Percentiles rank a stretch among this genome's conserved stretches.
Evolutionary conservation across 1,140 invertebrate genomes (phyloP).

Genomic region (Kradibia gibbosae): DNA sequence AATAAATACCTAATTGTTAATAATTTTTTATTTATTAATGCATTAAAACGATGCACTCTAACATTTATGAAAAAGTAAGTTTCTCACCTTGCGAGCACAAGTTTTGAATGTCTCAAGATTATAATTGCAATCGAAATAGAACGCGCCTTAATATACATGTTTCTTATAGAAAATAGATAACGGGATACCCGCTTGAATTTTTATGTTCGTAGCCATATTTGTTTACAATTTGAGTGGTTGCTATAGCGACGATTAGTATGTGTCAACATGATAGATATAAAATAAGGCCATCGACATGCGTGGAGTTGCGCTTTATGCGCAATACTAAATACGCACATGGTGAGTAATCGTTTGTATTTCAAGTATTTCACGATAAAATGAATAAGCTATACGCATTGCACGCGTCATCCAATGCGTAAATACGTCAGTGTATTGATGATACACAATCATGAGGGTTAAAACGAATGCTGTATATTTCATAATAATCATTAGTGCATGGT

Average conservation of each 20-base stretch:
- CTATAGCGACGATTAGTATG: conserved; percentile 45
- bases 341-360: background rate
- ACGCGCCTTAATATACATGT: background rate
- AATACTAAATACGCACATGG: background rate
- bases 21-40: background rate
- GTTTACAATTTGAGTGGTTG: conserved; percentile 63
- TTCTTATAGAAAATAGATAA: conserved; percentile 14
- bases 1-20: conserved; percentile 2
- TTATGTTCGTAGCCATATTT: conserved; percentile 66
- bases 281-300: background rate
- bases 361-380: background rate
- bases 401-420: background rate
- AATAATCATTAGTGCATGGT: too few species aligned
- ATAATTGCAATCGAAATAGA: conserved; percentile 7
- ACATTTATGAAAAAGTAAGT: background rate
- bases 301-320: background rate
- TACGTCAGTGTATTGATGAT: background rate
- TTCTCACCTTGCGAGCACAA: conserved; percentile 19
- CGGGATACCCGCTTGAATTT: conserved; percentile 53
- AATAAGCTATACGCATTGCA: background rate
- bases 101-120: background rate
- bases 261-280: background rate
- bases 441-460: background rate
- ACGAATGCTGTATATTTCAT: background rate
- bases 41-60: background rate